Base-by-base conservation (phyloP, 2,888 invertebrate genomes). In the Mylabris sibirica region DNA sequence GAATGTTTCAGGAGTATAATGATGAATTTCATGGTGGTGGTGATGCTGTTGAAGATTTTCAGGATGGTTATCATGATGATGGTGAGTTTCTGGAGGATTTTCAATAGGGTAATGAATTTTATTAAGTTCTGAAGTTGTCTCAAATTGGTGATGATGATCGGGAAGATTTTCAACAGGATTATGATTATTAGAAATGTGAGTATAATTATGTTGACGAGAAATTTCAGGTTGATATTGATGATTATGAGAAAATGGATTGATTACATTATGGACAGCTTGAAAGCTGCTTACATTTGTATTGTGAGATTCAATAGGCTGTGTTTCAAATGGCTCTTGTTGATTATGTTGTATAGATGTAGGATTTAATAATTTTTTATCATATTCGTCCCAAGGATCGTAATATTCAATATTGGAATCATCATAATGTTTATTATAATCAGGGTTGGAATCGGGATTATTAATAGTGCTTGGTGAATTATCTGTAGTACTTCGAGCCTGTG, bases 301-400 rank as follows among this genome's bases (percentile, higher is more conserved):
- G 74, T 79, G 82, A 82, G 81, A 78, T 81, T 82, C 81, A 77
- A 79, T 71, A 75, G 76, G 77, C 78, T 78, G 72, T 68, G 17
- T 64, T 67, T 73, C 67, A 65, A 65, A 64, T 44, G 60, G 60
- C 60, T 70, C 67, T 38, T 62, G 60, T 35, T 67, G 57, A 64
- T 62, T 60, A 67, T 60, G 60, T 34, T 65, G 53, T n/a, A 20
- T 61, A 49, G 63, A 57, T 61, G 57, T 60, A 44, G 59, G 41
- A 38, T 59, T 60, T 66, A 61, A 17, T 60, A 49, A 75, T 66
- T 70, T 75, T 71, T 72, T 70, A 73, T 87, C 87, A 83, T 91
- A 92, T 79, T 89, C 87, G 77, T 92, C 89, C 94, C 94, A 94
- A 66, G 93, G 94, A 87, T 94, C 93, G 84, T 84, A 85, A 77